phyloP scores from a whole-genome alignment of 2,888 invertebrate genomes.

The Eugnorisma glareosa region DNA sequence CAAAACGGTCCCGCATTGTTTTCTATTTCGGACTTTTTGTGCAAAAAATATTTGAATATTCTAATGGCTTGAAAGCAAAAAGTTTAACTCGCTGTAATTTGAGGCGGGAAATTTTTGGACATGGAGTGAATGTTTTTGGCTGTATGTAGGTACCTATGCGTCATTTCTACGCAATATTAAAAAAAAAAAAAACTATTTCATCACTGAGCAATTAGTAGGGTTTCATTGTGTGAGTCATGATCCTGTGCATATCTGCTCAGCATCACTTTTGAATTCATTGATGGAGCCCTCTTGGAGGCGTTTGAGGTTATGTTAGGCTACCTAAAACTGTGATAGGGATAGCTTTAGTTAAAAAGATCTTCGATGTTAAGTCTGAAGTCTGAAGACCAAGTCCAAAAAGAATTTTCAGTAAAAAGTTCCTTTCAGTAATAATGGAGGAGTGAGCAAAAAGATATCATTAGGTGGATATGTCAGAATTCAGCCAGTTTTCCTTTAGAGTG shows the following conservation, averaged over 20 bases:
- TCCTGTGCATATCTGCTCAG: neutral
- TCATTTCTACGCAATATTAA: conserved; percentile 23
- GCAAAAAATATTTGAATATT: conserved; percentile 64
- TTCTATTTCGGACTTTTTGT: conserved; percentile 60
- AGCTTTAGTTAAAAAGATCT: too few relatives aligned
- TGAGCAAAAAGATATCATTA: too few relatives aligned
- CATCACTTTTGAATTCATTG: neutral
- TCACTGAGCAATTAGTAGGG: conserved; percentile 2
- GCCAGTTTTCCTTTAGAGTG: too few relatives aligned
- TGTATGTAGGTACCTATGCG: conserved; percentile 34
- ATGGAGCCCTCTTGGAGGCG: too few relatives aligned
- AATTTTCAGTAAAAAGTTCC: too few relatives aligned
- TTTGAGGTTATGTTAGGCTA: too few relatives aligned
- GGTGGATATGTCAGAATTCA: too few relatives aligned
- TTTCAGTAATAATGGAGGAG: too few relatives aligned
- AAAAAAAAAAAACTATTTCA: neutral
- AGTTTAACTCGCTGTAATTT: conserved; percentile 55
- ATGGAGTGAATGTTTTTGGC: conserved; percentile 49
- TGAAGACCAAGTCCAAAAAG: too few relatives aligned
- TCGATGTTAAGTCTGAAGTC: too few relatives aligned
- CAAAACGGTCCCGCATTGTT: conserved; percentile 63
- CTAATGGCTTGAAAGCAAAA: conserved; percentile 64
- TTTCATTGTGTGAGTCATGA: neutral
- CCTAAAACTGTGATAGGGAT: too few relatives aligned
- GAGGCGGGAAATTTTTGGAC: conserved; percentile 46